These are phyloP conservation scores for Calliphora vicina DNA, from an alignment of 1,140 invertebrate genomes.

Conservation along the genomic window DNA sequence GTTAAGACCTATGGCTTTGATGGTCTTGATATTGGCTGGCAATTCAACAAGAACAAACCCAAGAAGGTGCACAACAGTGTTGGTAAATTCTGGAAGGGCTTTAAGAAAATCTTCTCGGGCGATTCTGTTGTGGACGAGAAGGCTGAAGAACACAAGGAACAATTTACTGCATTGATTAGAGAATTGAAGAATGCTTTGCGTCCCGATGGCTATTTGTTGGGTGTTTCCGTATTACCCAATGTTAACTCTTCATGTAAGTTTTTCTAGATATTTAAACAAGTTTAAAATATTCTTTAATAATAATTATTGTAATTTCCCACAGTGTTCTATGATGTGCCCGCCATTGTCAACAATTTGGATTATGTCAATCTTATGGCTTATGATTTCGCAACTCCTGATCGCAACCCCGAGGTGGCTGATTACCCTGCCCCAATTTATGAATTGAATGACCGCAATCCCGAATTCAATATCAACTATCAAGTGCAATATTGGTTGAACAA, in stretches of 20 bases:
- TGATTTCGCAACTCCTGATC: constrained; percentile 79
- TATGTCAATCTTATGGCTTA: constrained; percentile 81
- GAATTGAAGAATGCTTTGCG: constrained; percentile 76
- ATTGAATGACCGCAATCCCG: constrained; percentile 72
- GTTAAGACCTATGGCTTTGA: constrained; percentile 83
- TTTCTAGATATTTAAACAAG: not conserved
- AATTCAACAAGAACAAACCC: constrained; percentile 79
- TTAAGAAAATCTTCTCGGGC: constrained; percentile 79
- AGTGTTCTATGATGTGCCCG: constrained; percentile 82
- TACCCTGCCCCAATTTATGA: constrained; percentile 76
- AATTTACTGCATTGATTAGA: constrained; percentile 76
- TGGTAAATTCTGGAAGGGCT: constrained; percentile 73
- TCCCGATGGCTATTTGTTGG: constrained; percentile 72
- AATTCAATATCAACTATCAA: constrained; percentile 72
- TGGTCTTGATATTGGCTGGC: constrained; percentile 86
- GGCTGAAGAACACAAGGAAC: constrained; percentile 77
- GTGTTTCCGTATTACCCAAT: constrained; percentile 77
- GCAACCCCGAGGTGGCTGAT: constrained; percentile 79
- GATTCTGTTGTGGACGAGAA: constrained; percentile 77
- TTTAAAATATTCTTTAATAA: not conserved
- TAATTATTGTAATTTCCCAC: constrained; percentile 39
- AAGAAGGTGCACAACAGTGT: constrained; percentile 77
- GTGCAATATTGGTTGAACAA: constrained; percentile 72
- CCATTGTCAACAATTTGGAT: constrained; percentile 77
- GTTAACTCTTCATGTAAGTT: constrained; percentile 76